These are phyloP conservation scores for Limnephilus lunatus DNA, from an alignment of 2,888 invertebrate species.

Conservation along the genomic window DNA sequence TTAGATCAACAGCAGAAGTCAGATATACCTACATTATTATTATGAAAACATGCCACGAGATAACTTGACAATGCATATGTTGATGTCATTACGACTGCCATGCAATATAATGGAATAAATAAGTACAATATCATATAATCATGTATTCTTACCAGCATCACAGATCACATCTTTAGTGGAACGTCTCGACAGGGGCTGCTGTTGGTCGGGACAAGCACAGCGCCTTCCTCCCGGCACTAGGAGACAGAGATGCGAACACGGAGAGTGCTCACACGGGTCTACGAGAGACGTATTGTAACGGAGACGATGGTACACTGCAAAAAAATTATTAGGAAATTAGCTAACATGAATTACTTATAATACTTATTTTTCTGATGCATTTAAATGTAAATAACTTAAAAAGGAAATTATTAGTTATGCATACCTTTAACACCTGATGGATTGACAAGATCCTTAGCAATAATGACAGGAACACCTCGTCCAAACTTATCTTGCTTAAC, in stretches of 20 bases:
- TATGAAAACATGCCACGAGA: neutral
- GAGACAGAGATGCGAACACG: conserved; percentile 96
- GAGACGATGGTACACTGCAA: conserved; percentile 86
- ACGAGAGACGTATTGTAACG: conserved; percentile 87
- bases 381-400: neutral
- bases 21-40: neutral
- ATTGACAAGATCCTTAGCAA: conserved; percentile 90
- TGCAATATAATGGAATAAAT: neutral
- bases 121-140: neutral
- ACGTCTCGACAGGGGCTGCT: conserved; percentile 75
- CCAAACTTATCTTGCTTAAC: conserved; percentile 97
- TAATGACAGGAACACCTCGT: conserved; percentile 89
- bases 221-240: conserved; percentile 91
- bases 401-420: neutral
- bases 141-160: conserved; percentile 81
- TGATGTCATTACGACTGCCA: neutral
- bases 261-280: conserved; percentile 83
- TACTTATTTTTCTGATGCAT: neutral
- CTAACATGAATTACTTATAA: conserved; percentile 9
- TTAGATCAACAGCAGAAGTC: neutral
- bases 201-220: conserved; percentile 93
- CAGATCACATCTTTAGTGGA: conserved; percentile 84
- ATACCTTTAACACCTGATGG: conserved; percentile 90
- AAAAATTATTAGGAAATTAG: conserved; percentile 46
- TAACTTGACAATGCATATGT: neutral